Percentiles rank a stretch among this genome's conserved stretches.
These are phyloP conservation scores for Acanthurus leucopareius DNA, from an alignment of 2,797 vertebrate species.

Conservation along the genomic window DNA sequence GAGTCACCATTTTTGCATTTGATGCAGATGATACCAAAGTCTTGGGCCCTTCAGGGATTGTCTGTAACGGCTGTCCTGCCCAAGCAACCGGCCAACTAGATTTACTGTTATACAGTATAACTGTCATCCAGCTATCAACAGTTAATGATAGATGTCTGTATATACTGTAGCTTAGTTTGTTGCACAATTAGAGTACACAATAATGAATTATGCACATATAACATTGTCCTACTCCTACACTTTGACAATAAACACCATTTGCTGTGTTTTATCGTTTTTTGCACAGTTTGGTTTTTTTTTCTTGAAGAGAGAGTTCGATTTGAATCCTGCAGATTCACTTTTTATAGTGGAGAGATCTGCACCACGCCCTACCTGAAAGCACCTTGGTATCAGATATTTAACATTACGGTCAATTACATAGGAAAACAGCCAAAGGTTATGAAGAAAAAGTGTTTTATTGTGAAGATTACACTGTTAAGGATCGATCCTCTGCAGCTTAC, in stretches of 20 bases:
- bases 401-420: background rate
- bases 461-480: no score
- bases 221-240: conserved; percentile 84
- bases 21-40: conserved; percentile 83
- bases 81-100: conserved; percentile 81
- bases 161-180: conserved; percentile 86
- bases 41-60: conserved; percentile 71
- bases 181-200: conserved; percentile 84
- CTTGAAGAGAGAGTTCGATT: background rate
- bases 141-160: conserved; percentile 83
- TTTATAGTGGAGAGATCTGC: background rate
- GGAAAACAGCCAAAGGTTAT: background rate
- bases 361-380: conserved; percentile 1
- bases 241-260: conserved; percentile 87
- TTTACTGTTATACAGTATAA: conserved; percentile 88
- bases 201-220: conserved; percentile 83
- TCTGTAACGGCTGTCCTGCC: conserved; percentile 67
- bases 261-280: conserved; percentile 80
- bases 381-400: background rate
- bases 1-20: conserved; percentile 78
- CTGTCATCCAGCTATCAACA: conserved; percentile 80
- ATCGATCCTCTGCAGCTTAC: background rate
- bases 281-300: conserved; percentile 57
- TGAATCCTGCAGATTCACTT: background rate
- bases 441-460: no score